These are phyloP conservation scores for Brachionus sp. DNA, from an alignment of 1,140 invertebrate genomes.

Conservation along the genomic window DNA sequence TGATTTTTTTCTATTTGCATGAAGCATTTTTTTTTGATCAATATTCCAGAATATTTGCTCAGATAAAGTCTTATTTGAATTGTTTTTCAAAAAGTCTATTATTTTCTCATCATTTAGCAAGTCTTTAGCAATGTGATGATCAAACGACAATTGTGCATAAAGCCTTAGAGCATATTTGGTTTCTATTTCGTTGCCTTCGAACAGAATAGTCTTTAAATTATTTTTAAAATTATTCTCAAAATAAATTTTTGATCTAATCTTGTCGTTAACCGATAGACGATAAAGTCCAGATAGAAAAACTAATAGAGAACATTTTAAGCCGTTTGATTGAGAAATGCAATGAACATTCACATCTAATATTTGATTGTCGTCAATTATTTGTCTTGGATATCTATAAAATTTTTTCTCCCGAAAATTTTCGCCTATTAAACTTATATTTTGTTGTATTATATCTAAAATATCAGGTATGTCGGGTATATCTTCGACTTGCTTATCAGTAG, in stretches of 20 bases:
- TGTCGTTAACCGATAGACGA: slow-evolving; percentile 15
- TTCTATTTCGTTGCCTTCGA: slow-evolving; percentile 3
- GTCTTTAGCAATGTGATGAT: not conserved
- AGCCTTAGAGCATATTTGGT: not conserved
- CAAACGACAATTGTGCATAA: slow-evolving; percentile 19
- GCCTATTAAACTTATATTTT: not conserved
- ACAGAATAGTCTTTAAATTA: not conserved
- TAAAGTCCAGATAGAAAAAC: not conserved
- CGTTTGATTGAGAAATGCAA: not conserved
- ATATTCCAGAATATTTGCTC: slow-evolving; percentile 30
- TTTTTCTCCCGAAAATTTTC: slow-evolving; percentile 2
- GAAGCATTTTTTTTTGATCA: not conserved
- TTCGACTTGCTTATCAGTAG: slow-evolving; percentile 13
- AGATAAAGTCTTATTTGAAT: not conserved
- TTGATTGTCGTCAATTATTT: not conserved
- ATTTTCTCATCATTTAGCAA: not conserved
- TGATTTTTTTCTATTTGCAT: not conserved
- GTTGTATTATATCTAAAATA: not conserved
- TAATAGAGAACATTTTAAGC: not conserved
- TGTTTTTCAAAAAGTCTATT: not conserved
- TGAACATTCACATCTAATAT: not conserved
- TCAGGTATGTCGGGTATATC: not conserved
- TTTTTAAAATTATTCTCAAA: not conserved
- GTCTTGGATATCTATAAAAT: not conserved
- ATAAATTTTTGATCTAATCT: slow-evolving; percentile 24